A percentile compares a stretch with the other conserved stretches of the same genome.
These are phyloP conservation scores for Spermophilus dauricus DNA, from an alignment of 2,113 vertebrate genomes.

Conservation along the genomic window DNA sequence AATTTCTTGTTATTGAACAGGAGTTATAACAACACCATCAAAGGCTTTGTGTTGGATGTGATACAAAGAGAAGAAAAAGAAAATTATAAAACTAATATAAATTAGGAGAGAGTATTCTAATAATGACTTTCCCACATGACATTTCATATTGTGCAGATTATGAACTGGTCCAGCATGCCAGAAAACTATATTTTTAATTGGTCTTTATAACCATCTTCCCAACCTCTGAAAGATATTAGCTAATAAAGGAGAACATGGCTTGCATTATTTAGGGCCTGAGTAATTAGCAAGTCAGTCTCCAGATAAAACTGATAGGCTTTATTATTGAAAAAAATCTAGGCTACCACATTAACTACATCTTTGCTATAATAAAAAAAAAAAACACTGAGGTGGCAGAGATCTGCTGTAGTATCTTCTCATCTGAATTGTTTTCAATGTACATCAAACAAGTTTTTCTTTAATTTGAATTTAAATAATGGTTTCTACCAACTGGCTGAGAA, in stretches of 20 bases:
- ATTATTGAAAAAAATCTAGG: constrained; percentile 75
- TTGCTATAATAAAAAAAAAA: constrained; percentile 71
- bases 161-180: constrained; percentile 54
- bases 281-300: constrained; percentile 81
- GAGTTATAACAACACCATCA: constrained; percentile 53
- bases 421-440: constrained; percentile 9
- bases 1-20: constrained; percentile 75
- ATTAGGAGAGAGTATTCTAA: constrained; percentile 49
- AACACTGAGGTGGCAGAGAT: not conserved
- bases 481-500: constrained; percentile 68
- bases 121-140: constrained; percentile 47
- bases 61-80: constrained; percentile 61
- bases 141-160: constrained; percentile 59
- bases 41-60: constrained; percentile 62
- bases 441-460: constrained; percentile 65
- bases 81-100: constrained; percentile 74
- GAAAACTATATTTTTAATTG: constrained; percentile 75
- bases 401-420: constrained; percentile 43
- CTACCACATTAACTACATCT: constrained; percentile 63
- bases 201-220: constrained; percentile 75
- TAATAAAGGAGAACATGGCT: constrained; percentile 81
- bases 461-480: constrained; percentile 73
- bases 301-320: constrained; percentile 68
- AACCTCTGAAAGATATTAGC: constrained; percentile 71
- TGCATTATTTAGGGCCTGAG: constrained; percentile 78